These are phyloP conservation scores for Eupeodes luniger DNA, from an alignment of 2,888 invertebrate species.

Conservation along the genomic window DNA sequence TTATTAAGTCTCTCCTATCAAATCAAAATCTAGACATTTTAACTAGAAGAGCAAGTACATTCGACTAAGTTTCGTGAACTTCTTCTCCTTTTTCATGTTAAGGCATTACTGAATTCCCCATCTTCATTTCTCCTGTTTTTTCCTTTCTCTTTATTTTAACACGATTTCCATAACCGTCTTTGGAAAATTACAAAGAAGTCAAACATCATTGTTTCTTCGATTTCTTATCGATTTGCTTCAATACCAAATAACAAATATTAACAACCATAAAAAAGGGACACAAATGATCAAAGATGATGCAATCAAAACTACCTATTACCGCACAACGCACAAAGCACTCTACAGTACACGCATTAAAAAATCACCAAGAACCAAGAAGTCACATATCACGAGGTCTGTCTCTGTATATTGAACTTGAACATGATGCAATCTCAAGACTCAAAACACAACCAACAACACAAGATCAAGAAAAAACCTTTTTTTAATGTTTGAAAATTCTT, in stretches of 20 bases:
- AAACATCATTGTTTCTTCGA: slow-evolving; percentile 11
- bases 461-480: background rate
- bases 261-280: slow-evolving; percentile 13
- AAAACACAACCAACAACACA: background rate
- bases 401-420: background rate
- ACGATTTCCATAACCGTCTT: slow-evolving; percentile 17
- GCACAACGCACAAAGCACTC: slow-evolving; percentile 1
- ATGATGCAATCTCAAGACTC: slow-evolving; percentile 6
- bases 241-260: background rate
- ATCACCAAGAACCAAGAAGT: background rate
- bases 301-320: slow-evolving; percentile 34
- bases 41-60: too few relatives aligned
- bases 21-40: too few relatives aligned
- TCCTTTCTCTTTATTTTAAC: background rate
- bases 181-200: slow-evolving; percentile 21
- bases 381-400: too few relatives aligned
- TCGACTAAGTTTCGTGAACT: too few relatives aligned
- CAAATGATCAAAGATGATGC: slow-evolving; percentile 55
- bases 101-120: too few relatives aligned
- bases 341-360: background rate
- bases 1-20: too few relatives aligned
- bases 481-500: background rate
- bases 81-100: too few relatives aligned
- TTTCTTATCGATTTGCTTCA: background rate
- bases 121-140: background rate